phyloP scores from a whole-genome alignment of 2,888 invertebrate genomes.

The Himalopsyche kuldschensis region DNA sequence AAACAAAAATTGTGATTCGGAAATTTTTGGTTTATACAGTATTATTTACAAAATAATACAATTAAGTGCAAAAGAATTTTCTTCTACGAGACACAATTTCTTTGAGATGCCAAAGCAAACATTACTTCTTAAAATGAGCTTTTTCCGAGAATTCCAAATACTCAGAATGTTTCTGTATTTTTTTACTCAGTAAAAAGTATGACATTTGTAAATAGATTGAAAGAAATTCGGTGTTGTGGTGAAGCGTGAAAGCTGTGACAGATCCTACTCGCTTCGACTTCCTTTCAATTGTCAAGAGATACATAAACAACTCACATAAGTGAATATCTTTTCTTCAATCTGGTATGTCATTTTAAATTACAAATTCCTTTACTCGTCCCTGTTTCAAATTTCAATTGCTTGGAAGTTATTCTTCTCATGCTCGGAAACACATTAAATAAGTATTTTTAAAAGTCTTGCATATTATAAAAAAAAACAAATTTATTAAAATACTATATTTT shows the following conservation, averaged over 20 bases:
- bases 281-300: neutral
- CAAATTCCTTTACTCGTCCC: neutral
- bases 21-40: no score
- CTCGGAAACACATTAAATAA: no score
- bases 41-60: neutral
- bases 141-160: neutral
- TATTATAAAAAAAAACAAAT: no score
- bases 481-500: no score
- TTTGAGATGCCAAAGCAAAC: neutral
- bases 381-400: no score
- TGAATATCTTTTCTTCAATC: neutral
- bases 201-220: neutral
- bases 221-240: neutral
- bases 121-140: neutral
- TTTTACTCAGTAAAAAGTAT: neutral
- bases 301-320: neutral
- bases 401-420: no score
- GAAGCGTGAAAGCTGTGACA: neutral
- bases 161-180: neutral
- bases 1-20: no score
- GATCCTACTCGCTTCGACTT: neutral
- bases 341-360: neutral
- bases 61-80: neutral
- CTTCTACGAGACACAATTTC: neutral
- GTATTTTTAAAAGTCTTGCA: no score